Conservation (phyloP, 2,113 vertebrate species). For the Cottus gobio region DNA sequence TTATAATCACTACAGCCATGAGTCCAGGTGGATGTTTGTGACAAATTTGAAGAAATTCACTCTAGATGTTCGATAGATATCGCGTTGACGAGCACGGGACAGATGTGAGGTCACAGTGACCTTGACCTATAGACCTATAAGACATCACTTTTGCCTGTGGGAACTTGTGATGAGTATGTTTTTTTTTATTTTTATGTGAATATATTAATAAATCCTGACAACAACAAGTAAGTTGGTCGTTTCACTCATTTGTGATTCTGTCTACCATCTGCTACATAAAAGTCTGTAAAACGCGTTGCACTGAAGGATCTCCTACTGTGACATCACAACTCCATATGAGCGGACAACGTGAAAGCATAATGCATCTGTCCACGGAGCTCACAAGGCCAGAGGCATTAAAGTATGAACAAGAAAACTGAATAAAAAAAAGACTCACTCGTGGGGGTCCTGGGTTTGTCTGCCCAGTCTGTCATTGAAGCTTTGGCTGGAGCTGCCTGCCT, state of each 20-base stretch:
- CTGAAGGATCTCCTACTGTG: background rate
- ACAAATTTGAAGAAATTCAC: background rate
- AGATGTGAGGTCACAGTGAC: background rate
- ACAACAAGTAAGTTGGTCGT: background rate
- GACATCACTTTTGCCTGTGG: background rate
- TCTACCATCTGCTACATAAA: background rate
- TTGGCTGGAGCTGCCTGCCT: conserved; percentile 79
- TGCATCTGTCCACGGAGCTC: background rate
- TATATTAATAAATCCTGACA: background rate
- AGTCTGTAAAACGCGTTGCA: background rate
- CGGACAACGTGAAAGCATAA: background rate
- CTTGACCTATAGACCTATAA: background rate
- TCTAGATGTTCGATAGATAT: background rate
- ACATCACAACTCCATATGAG: background rate
- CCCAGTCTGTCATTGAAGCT: conserved; percentile 85
- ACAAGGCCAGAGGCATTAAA: background rate
- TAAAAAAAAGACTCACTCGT: conserved; percentile 87
- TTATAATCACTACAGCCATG: background rate
- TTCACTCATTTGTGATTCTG: background rate
- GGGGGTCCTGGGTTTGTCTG: conserved; percentile 89
- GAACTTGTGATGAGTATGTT: background rate
- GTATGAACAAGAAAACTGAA: background rate
- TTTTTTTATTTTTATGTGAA: background rate
- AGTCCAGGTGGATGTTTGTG: background rate
- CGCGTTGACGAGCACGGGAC: background rate